Percentiles rank a stretch among this genome's conserved stretches.
phyloP scores from a whole-genome alignment of 2,888 invertebrate species.

The Platycnemis pennipes region DNA sequence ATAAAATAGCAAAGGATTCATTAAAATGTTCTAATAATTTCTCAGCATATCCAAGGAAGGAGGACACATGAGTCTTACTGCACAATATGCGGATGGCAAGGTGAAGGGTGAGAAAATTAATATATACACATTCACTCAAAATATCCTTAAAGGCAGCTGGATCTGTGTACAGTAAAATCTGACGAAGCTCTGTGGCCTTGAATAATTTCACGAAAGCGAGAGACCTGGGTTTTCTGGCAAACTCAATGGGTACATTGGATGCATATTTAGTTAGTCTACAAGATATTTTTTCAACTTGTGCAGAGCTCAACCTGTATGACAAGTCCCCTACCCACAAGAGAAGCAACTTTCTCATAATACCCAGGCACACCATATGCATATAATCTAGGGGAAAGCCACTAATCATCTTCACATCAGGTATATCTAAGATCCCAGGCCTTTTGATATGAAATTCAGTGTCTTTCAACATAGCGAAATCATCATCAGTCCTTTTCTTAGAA shows the following conservation, averaged over 20 bases:
- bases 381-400: neutral
- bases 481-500: neutral
- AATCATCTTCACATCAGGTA: neutral
- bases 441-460: neutral
- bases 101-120: neutral
- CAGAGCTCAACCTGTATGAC: too few species aligned
- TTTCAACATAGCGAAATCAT: neutral
- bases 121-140: neutral
- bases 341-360: neutral
- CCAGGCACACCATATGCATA: neutral
- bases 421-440: neutral
- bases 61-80: too few species aligned
- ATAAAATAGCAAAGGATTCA: neutral
- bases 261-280: too few species aligned
- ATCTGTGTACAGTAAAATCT: constrained; percentile 13
- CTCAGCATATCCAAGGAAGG: neutral
- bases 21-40: constrained; percentile 4
- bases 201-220: neutral
- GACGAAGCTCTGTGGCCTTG: constrained; percentile 22
- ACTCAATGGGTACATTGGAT: too few species aligned
- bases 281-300: too few species aligned
- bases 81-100: neutral
- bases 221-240: neutral
- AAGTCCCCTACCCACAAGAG: neutral
- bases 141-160: neutral